phyloP scores from a whole-genome alignment of 2,888 invertebrate species.

The Aphodius sticticus region DNA sequence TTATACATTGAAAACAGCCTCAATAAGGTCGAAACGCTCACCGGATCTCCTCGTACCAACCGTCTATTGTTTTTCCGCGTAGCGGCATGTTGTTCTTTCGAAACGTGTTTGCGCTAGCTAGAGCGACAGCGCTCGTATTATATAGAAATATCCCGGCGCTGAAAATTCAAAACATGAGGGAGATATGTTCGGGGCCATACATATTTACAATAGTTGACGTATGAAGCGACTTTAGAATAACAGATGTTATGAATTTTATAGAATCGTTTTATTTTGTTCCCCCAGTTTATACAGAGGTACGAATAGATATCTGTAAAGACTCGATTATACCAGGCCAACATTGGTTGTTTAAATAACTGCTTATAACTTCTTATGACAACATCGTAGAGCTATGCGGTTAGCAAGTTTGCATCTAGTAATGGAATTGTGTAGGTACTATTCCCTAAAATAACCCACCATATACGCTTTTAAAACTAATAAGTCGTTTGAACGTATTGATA shows the following conservation, averaged over 20 bases:
- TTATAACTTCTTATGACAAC: no score
- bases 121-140: background rate
- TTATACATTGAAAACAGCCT: slow-evolving; percentile 4
- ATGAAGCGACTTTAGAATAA: background rate
- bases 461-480: no score
- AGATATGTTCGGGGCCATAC: background rate
- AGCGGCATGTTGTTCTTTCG: background rate
- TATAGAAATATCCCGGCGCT: background rate
- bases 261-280: background rate
- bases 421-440: no score
- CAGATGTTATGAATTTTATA: background rate
- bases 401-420: no score
- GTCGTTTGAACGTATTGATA: no score
- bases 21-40: background rate
- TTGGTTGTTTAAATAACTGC: no score
- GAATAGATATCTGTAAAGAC: no score
- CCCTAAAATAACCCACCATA: no score
- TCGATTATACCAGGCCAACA: no score
- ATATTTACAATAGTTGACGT: background rate
- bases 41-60: background rate
- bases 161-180: background rate
- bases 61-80: background rate
- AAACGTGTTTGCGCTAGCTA: background rate
- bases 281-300: background rate
- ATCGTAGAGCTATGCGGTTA: no score